These are phyloP conservation scores for Anabas testudineus DNA, from an alignment of 2,797 vertebrate genomes.

Conservation along the genomic window DNA sequence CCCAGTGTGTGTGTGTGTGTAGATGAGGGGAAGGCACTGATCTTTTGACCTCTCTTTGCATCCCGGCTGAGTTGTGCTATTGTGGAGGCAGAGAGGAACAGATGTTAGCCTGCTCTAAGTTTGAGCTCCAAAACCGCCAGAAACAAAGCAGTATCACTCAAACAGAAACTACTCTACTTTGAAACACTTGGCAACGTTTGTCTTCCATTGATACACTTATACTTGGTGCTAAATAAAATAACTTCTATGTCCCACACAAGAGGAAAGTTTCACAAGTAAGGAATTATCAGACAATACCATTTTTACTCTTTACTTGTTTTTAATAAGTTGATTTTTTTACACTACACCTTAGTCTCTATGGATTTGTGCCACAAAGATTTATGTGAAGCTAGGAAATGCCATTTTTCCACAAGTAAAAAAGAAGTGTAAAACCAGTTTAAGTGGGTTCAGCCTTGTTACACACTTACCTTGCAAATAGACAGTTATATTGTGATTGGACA, in stretches of 20 bases:
- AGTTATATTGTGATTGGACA: constrained; percentile 73
- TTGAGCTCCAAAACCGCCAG: constrained; percentile 63
- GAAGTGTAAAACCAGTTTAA: constrained; percentile 44
- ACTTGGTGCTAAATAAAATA: not conserved
- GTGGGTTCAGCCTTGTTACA: constrained; percentile 46
- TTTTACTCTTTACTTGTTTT: not conserved
- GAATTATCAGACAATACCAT: not conserved
- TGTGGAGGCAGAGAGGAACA: constrained; percentile 82
- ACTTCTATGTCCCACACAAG: not conserved
- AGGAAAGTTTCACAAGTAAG: too few relatives aligned
- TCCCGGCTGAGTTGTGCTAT: constrained; percentile 80
- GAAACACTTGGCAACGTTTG: not conserved
- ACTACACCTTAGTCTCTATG: constrained; percentile 8
- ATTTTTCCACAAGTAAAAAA: constrained; percentile 61
- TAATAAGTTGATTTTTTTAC: too few relatives aligned
- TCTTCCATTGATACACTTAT: not conserved
- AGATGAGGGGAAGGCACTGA: constrained; percentile 75
- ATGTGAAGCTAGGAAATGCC: constrained; percentile 25
- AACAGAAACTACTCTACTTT: constrained; percentile 19
- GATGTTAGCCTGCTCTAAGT: constrained; percentile 77
- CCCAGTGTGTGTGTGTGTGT: constrained; percentile 43
- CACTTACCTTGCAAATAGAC: constrained; percentile 60
- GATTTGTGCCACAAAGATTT: constrained; percentile 33
- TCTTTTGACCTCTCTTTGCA: constrained; percentile 85
- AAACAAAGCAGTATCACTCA: constrained; percentile 55